These are phyloP conservation scores for Diachasma alloeum DNA, from an alignment of 1,140 invertebrate genomes.

Conservation along the genomic window DNA sequence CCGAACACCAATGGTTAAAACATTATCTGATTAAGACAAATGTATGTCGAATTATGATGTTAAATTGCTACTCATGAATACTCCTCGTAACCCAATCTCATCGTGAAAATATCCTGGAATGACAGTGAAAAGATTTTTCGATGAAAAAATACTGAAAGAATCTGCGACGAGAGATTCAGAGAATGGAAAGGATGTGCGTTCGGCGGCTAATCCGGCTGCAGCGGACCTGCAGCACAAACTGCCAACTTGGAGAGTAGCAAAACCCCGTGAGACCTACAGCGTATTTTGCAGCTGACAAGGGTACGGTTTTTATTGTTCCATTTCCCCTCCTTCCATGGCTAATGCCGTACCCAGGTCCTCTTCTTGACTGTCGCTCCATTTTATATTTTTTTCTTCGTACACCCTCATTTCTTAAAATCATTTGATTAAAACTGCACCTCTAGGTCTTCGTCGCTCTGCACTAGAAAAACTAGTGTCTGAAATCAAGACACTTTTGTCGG, in stretches of 20 bases:
- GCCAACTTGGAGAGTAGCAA: conserved; percentile 1
- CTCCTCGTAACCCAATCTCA: too few species aligned
- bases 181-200: conserved; percentile 2
- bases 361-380: conserved; percentile 34
- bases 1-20: too few species aligned
- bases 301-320: conserved; percentile 15
- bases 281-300: conserved; percentile 36
- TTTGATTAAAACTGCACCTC: neutral
- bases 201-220: neutral
- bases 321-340: conserved; percentile 23
- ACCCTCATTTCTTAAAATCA: too few species aligned
- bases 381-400: neutral
- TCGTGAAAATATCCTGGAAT: neutral
- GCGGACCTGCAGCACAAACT: neutral
- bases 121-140: neutral
- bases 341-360: conserved; percentile 18
- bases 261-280: conserved; percentile 28
- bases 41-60: too few species aligned
- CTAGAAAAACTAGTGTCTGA: too few species aligned
- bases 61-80: too few species aligned
- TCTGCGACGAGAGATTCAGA: neutral
- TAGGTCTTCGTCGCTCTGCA: too few species aligned
- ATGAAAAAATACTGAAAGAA: neutral
- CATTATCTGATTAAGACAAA: too few species aligned
- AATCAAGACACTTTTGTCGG: too few species aligned